Conservation (phyloP, 2,888 invertebrate genomes). For the Hypomecis punctinalis region DNA sequence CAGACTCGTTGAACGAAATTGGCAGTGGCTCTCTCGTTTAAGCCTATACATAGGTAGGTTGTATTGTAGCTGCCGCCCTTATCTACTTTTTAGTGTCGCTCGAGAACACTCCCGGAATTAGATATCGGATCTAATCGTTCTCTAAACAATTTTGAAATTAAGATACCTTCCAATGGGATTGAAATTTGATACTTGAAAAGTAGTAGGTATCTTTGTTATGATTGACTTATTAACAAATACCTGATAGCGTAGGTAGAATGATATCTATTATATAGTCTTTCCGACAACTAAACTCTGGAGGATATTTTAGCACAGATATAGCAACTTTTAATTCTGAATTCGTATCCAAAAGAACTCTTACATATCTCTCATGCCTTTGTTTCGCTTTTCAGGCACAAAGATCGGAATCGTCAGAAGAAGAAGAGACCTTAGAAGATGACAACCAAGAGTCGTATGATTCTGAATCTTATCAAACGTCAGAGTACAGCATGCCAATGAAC, state of each 20-base stretch:
- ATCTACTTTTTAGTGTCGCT: slow-evolving; percentile 20
- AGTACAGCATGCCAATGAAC: slow-evolving; percentile 30
- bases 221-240: too few species aligned
- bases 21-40: neutral
- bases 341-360: too few species aligned
- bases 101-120: slow-evolving; percentile 1
- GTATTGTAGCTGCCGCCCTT: neutral
- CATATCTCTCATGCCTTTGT: too few species aligned
- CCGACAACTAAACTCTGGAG: too few species aligned
- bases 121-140: slow-evolving; percentile 10
- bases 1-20: neutral
- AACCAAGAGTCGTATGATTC: slow-evolving; percentile 19
- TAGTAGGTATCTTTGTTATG: neutral
- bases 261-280: too few species aligned
- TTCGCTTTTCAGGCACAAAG: too few species aligned
- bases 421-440: too few species aligned
- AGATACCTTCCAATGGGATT: neutral
- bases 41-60: neutral
- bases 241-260: too few species aligned
- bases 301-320: too few species aligned
- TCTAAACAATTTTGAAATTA: slow-evolving; percentile 5
- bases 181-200: slow-evolving; percentile 1
- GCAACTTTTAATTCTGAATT: too few species aligned
- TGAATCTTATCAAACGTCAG: slow-evolving; percentile 35
- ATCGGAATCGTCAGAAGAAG: slow-evolving; percentile 48